Percentiles rank a stretch among this genome's conserved stretches.
Conservation (phyloP, 2,113 vertebrate genomes). For the Setophaga petechia region DNA sequence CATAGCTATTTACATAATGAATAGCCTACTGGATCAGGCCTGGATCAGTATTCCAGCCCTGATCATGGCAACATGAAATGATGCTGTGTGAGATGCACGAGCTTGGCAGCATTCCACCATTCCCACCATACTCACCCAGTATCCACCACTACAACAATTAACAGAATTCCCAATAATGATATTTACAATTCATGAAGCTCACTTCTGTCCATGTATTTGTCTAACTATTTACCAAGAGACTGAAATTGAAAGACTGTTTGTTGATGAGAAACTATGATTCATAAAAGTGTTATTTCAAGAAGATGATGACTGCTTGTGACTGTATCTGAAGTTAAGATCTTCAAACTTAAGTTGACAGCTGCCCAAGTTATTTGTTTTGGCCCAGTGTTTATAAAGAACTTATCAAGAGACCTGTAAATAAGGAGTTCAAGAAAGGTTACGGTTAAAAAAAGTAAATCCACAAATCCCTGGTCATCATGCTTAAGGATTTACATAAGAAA, state of each 20-base stretch:
- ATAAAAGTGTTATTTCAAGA: not conserved
- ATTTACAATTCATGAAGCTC: not conserved
- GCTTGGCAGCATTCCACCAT: not conserved
- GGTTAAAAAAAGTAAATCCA: constrained; percentile 44
- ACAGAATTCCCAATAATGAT: not conserved
- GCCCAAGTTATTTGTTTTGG: not conserved
- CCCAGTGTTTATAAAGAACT: not conserved
- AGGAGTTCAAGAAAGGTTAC: not conserved
- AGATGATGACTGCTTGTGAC: not conserved
- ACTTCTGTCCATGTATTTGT: not conserved
- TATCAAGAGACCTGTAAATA: not conserved
- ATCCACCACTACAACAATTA: not conserved
- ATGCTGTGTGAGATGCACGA: not conserved
- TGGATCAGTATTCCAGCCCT: not conserved
- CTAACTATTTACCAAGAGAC: not conserved
- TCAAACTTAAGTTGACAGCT: not conserved
- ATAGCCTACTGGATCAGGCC: not conserved
- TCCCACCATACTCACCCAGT: not conserved
- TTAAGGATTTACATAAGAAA: constrained; percentile 3
- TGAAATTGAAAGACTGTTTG: not conserved
- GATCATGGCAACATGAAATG: not conserved
- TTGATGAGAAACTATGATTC: not conserved
- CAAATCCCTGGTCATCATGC: not conserved
- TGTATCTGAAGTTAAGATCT: not conserved
- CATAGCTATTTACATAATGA: not conserved